A percentile compares a stretch with the other conserved stretches of the same genome.
Conservation (phyloP, 2,113 vertebrate genomes). For the Microtus pennsylvanicus region DNA sequence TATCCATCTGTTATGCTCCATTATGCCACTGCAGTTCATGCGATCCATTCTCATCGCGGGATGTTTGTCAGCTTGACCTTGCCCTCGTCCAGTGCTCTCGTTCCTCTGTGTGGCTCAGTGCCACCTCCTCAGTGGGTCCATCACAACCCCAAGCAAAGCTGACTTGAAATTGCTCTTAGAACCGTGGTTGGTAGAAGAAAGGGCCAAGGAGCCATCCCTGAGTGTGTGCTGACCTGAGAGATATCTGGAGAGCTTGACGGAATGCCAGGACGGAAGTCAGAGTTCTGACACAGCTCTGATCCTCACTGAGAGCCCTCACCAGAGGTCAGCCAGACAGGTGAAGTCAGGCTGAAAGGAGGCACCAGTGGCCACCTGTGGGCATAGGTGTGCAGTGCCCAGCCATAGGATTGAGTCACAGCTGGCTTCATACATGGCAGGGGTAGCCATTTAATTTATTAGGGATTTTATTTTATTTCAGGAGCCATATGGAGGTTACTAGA, state of each 20-base stretch:
- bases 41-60: constrained; percentile 58
- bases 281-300: neutral
- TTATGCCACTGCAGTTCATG: constrained; percentile 70
- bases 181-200: neutral
- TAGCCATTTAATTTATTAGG: neutral
- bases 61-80: constrained; percentile 56
- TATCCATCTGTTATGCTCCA: constrained; percentile 84
- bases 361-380: neutral
- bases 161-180: constrained; percentile 8
- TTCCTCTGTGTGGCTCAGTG: constrained; percentile 40
- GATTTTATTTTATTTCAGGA: constrained; percentile 17
- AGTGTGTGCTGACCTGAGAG: neutral
- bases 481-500: neutral
- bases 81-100: constrained; percentile 37
- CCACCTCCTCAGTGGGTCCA: neutral
- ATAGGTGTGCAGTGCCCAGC: neutral
- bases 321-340: neutral
- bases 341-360: constrained; percentile 11
- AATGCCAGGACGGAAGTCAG: constrained; percentile 37
- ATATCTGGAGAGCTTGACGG: neutral
- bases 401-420: neutral
- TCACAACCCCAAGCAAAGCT: neutral
- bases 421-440: neutral
- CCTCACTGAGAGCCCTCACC: neutral
- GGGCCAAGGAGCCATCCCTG: neutral